These are phyloP conservation scores for Chionis minor DNA, from an alignment of 2,113 vertebrate genomes.

Conservation along the genomic window DNA sequence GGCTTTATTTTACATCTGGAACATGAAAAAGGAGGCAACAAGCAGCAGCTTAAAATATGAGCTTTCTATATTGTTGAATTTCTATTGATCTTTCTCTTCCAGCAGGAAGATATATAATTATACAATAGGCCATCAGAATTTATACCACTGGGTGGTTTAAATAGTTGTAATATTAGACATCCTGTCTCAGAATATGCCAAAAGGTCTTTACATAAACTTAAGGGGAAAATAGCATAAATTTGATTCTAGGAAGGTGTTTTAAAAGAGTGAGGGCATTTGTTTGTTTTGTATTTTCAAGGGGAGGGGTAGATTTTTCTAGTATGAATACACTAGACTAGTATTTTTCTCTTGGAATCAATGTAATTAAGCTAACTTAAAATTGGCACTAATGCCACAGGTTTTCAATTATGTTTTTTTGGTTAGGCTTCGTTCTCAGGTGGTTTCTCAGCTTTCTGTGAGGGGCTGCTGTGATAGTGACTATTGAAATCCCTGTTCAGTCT, in stretches of 20 bases:
- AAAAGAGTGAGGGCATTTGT: neutral
- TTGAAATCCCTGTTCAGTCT: neutral
- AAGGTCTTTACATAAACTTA: neutral
- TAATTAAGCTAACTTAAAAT: neutral
- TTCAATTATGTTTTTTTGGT: neutral
- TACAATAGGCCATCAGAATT: neutral
- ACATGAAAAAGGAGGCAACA: neutral
- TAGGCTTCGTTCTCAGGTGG: fast-evolving
- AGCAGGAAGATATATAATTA: neutral
- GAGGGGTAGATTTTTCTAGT: neutral
- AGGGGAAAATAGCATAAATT: neutral
- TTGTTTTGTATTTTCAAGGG: neutral
- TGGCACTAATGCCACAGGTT: neutral
- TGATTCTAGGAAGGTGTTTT: neutral
- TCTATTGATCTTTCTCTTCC: neutral
- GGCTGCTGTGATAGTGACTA: neutral
- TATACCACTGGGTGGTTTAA: neutral
- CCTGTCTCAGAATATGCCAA: neutral
- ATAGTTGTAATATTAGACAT: neutral
- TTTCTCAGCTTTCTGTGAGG: neutral
- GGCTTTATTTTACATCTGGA: neutral
- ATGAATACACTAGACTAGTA: neutral
- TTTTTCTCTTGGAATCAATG: neutral
- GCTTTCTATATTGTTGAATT: neutral
- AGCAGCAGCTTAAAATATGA: neutral